These are phyloP conservation scores for Tupaia chinensis DNA, from an alignment of 2,113 vertebrate genomes.

Conservation along the genomic window DNA sequence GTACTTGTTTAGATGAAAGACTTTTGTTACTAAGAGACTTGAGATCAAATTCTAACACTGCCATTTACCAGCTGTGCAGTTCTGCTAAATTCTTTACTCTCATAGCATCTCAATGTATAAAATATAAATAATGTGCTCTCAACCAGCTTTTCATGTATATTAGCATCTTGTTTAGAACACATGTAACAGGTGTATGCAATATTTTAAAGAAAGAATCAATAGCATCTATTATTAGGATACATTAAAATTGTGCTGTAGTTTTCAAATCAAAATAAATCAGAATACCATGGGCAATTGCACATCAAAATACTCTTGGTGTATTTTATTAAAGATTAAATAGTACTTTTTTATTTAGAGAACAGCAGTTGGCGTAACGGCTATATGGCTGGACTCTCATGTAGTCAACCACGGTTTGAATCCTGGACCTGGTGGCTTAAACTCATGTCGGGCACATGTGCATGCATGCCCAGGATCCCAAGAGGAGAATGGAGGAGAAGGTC, in stretches of 20 bases:
- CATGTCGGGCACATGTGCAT: no score
- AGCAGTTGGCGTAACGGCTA: no score
- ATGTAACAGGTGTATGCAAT: background rate
- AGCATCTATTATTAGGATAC: background rate
- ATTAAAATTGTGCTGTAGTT: background rate
- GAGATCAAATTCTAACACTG: background rate
- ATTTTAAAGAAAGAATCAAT: background rate
- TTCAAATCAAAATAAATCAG: background rate
- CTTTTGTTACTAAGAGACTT: background rate
- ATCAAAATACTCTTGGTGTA: no score
- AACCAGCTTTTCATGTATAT: background rate
- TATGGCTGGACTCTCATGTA: no score
- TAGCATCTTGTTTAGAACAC: background rate
- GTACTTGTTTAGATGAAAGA: background rate
- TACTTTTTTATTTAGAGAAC: background rate
- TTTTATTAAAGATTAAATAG: background rate
- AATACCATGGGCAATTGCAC: background rate
- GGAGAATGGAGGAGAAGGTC: no score
- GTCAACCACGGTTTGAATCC: no score
- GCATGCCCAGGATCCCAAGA: no score
- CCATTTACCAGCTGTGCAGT: background rate
- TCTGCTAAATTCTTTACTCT: conserved; percentile 5
- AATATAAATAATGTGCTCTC: background rate
- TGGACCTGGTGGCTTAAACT: no score
- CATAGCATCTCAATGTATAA: background rate